Percentiles rank a stretch among this genome's conserved stretches.
Evolutionary conservation across 2,113 vertebrate genomes (phyloP).

Genomic region (Otus sunia): DNA sequence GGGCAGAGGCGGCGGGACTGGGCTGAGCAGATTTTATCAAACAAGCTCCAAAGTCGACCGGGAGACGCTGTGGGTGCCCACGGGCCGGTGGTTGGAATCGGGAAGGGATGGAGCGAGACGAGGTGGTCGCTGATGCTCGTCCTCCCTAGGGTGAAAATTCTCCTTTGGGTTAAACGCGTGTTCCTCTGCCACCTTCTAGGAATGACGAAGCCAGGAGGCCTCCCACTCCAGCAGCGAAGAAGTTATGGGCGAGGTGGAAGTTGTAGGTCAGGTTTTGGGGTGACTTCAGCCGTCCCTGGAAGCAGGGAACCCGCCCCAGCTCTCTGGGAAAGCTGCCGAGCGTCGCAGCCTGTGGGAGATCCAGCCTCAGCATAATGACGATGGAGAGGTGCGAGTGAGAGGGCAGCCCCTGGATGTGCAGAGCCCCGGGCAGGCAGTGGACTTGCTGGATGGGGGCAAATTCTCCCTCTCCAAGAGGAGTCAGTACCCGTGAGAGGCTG

Average conservation of each 20-base stretch:
- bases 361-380: not conserved
- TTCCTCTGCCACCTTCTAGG: not conserved
- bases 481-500: not conserved
- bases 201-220: not conserved
- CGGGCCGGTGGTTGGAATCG: not conserved
- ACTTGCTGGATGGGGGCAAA: not conserved
- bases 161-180: rapidly evolving
- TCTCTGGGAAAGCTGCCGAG: not conserved
- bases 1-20: not conserved
- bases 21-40: not conserved
- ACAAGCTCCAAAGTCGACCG: not conserved
- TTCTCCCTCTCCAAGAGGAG: not conserved
- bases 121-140: not conserved
- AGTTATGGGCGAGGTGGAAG: not conserved
- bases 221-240: not conserved
- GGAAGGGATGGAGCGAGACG: not conserved
- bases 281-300: not conserved
- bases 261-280: not conserved
- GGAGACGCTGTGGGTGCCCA: not conserved
- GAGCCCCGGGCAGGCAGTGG: not conserved
- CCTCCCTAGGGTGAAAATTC: not conserved
- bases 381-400: not conserved
- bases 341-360: rapidly evolving
- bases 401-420: not conserved
- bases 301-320: not conserved